Evolutionary conservation across 1,140 invertebrate species (phyloP), one percentile per base, ranked within the genome.

Genomic region (Drosophila parvula): DNA sequence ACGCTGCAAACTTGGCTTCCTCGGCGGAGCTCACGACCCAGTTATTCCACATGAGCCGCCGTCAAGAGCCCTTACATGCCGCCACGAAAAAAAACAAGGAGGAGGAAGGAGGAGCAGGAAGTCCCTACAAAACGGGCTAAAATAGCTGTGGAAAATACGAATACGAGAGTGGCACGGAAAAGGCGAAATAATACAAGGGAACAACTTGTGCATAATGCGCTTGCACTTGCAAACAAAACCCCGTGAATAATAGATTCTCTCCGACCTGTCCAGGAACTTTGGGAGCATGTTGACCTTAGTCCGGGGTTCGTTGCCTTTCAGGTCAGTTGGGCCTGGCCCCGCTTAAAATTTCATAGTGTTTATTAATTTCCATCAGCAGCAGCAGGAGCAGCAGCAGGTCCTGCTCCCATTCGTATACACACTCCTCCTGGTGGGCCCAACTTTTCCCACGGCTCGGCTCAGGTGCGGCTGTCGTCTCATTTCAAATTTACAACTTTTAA

Each of bases 401-500:
- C 60, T 64, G 62, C 27, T 36, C 59, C 53, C 36, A 45, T 32
- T 57, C 38, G 58, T 63, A 44, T 51, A 64, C 8, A 51, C 44
- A 2, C 56, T 56, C 27, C 36, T 28, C 45, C 32, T 44, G 67
- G 58, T 7, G 32, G 40, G 28, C 36, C 34, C 22, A 22, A 22
- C 22, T 22, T 22, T 22, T 22, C 22, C 22, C 22, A 22, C 22
- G 22, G 3, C 22, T 34, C 44, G 36, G 38, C 34, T 44, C 74
- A 67, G 74, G 74, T 55, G 74, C 41, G 48, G 41, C 60, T 58
- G 51, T 48, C 71, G 60, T 53, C 43, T 51, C 70, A 77, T 77
- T 77, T 77, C 11, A 77, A 77, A 77, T 77, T 77, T 77, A 76
- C 73, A 77, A 77, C 74, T 77, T 77, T 77, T 77, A 77, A 77